Conservation (phyloP, 2,888 invertebrate genomes). For the Drosophila formosana region DNA sequence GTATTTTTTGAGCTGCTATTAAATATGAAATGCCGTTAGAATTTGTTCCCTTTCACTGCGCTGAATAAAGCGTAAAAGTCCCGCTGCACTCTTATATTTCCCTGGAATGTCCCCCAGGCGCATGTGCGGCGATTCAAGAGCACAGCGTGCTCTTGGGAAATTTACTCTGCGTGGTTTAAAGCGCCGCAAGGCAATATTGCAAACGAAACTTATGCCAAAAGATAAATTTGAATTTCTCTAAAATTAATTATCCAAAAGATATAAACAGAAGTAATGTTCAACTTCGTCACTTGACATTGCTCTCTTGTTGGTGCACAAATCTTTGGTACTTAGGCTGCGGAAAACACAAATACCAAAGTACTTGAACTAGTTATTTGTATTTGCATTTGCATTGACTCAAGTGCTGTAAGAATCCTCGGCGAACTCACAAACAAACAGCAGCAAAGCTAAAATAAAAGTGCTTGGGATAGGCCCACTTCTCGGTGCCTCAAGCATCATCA, state of each 20-base stretch:
- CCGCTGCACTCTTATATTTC: constrained; percentile 71
- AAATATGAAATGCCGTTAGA: constrained; percentile 38
- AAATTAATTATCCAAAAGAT: neutral
- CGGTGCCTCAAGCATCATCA: constrained; percentile 64
- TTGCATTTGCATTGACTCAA: constrained; percentile 54
- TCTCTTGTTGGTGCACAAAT: neutral
- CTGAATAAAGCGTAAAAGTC: constrained; percentile 71
- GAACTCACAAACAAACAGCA: constrained; percentile 39
- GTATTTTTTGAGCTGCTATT: constrained; percentile 15
- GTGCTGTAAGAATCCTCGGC: constrained; percentile 47
- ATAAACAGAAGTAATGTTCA: neutral
- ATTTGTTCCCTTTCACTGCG: constrained; percentile 21
- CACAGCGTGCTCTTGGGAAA: constrained; percentile 16
- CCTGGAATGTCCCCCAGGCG: constrained; percentile 60
- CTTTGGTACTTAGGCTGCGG: constrained; percentile 1
- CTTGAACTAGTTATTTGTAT: constrained; percentile 64
- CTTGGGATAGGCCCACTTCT: constrained; percentile 81
- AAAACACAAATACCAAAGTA: constrained; percentile 33
- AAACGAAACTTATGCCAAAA: neutral
- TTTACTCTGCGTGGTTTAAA: constrained; percentile 52
- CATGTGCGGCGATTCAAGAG: constrained; percentile 50
- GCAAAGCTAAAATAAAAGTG: constrained; percentile 60
- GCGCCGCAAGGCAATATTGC: constrained; percentile 19
- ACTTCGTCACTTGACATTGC: neutral
- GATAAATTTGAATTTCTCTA: neutral